Evolutionary conservation across 2,797 vertebrate species (phyloP).

Genomic region (Sternotherus odoratus): DNA sequence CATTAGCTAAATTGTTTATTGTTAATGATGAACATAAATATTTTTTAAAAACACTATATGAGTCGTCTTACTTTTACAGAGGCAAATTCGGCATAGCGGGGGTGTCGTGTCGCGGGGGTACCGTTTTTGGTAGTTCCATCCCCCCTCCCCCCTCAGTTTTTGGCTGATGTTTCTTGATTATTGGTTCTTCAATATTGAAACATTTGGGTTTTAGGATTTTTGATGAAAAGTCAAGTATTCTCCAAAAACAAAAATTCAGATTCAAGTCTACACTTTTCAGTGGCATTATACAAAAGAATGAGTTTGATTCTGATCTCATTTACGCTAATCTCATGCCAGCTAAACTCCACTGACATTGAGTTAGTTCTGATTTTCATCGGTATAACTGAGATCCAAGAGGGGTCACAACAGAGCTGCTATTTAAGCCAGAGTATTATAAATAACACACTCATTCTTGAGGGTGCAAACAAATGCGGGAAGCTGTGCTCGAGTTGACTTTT

Average conservation of each 20-base stretch:
- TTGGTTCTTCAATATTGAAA: accelerated
- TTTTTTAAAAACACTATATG: too few relatives aligned
- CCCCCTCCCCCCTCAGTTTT: not conserved
- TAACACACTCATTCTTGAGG: constrained; percentile 12
- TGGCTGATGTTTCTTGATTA: not conserved
- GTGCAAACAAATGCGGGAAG: constrained; percentile 35
- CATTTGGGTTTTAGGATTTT: accelerated
- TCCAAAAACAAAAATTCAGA: not conserved
- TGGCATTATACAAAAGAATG: not conserved
- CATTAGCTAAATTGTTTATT: too few relatives aligned
- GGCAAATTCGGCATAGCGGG: too few relatives aligned
- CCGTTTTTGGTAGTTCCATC: accelerated
- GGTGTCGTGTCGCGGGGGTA: too few relatives aligned
- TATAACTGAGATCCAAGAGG: constrained; percentile 13
- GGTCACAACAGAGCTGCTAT: constrained; percentile 44
- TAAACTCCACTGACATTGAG: constrained; percentile 39
- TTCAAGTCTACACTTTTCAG: not conserved
- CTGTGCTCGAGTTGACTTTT: constrained; percentile 31
- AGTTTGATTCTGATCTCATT: not conserved
- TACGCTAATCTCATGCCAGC: not conserved
- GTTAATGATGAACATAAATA: too few relatives aligned
- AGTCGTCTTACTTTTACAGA: too few relatives aligned
- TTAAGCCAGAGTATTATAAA: constrained; percentile 44
- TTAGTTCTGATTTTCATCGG: constrained; percentile 12
- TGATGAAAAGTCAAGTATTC: not conserved